Evolutionary conservation across 2,797 vertebrate species (phyloP), one percentile per base, ranked within the genome.

Genomic region (Neomorphus geoffroyi): DNA sequence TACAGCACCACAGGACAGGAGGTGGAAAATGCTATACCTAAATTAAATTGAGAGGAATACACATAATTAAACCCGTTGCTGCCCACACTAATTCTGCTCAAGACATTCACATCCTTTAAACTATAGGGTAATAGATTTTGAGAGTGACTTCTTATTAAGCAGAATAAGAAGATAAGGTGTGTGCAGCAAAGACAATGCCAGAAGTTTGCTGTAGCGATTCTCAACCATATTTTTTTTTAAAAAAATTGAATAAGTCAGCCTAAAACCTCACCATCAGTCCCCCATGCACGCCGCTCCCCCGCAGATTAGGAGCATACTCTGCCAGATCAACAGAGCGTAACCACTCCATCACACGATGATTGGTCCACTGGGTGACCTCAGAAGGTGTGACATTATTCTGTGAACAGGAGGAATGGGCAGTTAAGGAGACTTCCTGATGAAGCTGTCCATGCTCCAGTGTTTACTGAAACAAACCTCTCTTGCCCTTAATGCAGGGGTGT

Each of bases 341-440:
- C 99, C 99, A 99, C 92, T 99, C 99, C 99, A 99, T 99, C 94
- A 99, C 99, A 0, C 99, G 98, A 80, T 99, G 99, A 91, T 99
- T 99, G 39, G 99, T 99, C 99, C 99, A 99, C 96, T 99, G 99
- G 30, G 99, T 98, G 41, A 99, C 98, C 96, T 99, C 99, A 1
- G 98, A 98, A 0, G 99, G 98, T 7, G 98, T 98, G 82, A 99
- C 97, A 3, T 98, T 99, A 65, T 98, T 99, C 99, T 99, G 72
- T 13, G 58, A 66, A 86, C 30, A 94, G 53, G 30, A 73, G 48
- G 33, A 60, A 54, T 0, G 2, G 45, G 39, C 11, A 62, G 48
- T 37, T 57, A 13, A 17, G 58, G 9, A 51, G 7, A 67, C 5
- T 17, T 41, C 19, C 19, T 1, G 2, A 43, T 28, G 21, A 18